Evolutionary conservation across 92 coral and sea anemone genomes (phyloP), one percentile per base, ranked within the genome.

Genomic region (Epizoanthus fatuus): DNA sequence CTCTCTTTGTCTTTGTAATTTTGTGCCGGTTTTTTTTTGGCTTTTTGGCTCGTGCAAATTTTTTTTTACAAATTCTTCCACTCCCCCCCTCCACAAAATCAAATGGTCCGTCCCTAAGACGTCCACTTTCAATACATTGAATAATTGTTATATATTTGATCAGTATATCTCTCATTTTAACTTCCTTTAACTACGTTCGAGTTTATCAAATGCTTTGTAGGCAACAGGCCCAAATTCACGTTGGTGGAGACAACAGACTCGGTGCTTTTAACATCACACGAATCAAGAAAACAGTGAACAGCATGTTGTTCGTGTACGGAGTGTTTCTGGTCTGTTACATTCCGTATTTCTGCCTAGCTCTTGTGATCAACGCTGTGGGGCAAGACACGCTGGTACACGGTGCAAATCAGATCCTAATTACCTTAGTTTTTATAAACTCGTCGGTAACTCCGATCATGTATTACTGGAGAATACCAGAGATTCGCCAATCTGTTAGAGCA

Each of bases 381-480:
- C 75, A 79, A n/a, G 81, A 56, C 22, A 44, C 72, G 1, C 17
- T 70, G 12, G 64, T 88, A 8, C 83, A 74, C 10, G 62, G 69
- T 12, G 84, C 87, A 2, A 88, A 85, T 5, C 84, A 88, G 57
- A 20, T 88, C 63, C 42, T 86, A 37, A 65, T 86, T 6, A 11
- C 84, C 3, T 55, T 88, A 51, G 40, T 88, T 12, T 88, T 88
- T 42, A 80, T 88, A 11, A 88, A 88, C 38, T 88, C 91, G 25
- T 81, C 91, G 9, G 14, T 88, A 13, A 88, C 82, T 15, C 91
- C 91, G 5, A 65, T 88, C 19, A 69, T 82, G 7, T 81, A 81
- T 10, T 88, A 86, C 44, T 82, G 91, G 79, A 71, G 87, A 66
- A 66, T 88, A 7, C 84, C 47, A 67, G 91, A 75, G 70, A 88